A percentile compares a stretch with the other conserved stretches of the same genome.
Evolutionary conservation across 2,888 invertebrate genomes (phyloP).

Genomic region (Rhopalosiphum nymphaeae): DNA sequence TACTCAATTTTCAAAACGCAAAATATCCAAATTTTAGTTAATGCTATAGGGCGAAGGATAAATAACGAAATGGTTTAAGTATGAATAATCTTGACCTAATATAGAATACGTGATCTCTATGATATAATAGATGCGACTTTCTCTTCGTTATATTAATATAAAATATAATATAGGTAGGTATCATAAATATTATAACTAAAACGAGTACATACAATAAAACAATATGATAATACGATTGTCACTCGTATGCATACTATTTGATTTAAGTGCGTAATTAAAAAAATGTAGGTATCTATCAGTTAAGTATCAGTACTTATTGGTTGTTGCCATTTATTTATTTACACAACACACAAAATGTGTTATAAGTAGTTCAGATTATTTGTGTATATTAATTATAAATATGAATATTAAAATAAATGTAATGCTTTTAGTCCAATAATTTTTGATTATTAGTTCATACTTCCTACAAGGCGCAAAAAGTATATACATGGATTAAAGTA

Average conservation of each 20-base stretch:
- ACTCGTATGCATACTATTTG: not conserved
- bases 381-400: not conserved
- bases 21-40: constrained; percentile 14
- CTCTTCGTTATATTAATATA: constrained; percentile 16
- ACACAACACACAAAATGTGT: not conserved
- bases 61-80: constrained; percentile 15
- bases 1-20: constrained; percentile 59
- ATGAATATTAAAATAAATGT: not conserved
- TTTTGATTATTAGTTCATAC: not conserved
- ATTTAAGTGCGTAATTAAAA: not conserved
- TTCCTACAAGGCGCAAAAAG: not conserved
- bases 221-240: not conserved
- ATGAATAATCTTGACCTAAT: constrained; percentile 52
- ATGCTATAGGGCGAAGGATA: not conserved
- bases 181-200: not conserved
- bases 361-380: not conserved
- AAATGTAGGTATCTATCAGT: not conserved
- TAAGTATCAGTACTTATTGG: not conserved
- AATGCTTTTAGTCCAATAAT: not conserved
- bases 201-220: not conserved
- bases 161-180: not conserved
- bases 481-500: not conserved
- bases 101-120: constrained; percentile 45
- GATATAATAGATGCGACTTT: constrained; percentile 34
- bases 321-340: not conserved